Base-by-base conservation (phyloP, 2,888 invertebrate species). In the Poecilobothrus nobilitatus region DNA sequence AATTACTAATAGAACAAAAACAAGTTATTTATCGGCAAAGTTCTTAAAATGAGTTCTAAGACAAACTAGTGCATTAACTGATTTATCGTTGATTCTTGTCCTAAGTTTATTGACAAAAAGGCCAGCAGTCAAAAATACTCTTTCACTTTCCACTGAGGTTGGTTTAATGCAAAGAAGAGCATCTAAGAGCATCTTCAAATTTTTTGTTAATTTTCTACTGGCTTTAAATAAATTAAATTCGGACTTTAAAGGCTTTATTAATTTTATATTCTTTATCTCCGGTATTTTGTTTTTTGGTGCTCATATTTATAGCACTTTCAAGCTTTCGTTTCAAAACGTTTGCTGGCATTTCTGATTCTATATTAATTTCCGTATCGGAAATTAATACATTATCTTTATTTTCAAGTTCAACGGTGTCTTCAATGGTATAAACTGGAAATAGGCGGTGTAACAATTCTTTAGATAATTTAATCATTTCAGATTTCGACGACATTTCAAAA, bases 211-310 rank as follows among this genome's bases (percentile, higher is more conserved):
- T 67, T 61, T 44, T 66, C 66, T 62, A 62, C 67, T 67, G 67
- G 67, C 62, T 67, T 67, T 18, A 67, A 67, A 67, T 67, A 67
- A 67, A 67, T 62, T 67, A 62, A 61, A 34, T 61, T 66, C 66
- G 2, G 9, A n/a, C n/a, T n/a, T 44, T 66, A 44, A 41, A 44
- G 41, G 3, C n/a, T n/a, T n/a, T n/a, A n/a, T n/a, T n/a, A n/a
- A n/a, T n/a, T n/a, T n/a, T n/a, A n/a, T n/a, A n/a, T n/a, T n/a
- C n/a, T n/a, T 44, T 63, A 63, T 63, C 63, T 63, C 33, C 63
- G 18, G 63, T 63, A 34, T 66, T 44, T 44, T 5, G 34, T 41
- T 44, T 63, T 62, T 67, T 53, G 7, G 65, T 37, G 65, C 37
- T 37, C 65, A 65, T 65, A 27, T 65, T 65, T n/a, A 64, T 22